phyloP scores from a whole-genome alignment of 2,113 vertebrate species.

The Antechinus stuartii region DNA sequence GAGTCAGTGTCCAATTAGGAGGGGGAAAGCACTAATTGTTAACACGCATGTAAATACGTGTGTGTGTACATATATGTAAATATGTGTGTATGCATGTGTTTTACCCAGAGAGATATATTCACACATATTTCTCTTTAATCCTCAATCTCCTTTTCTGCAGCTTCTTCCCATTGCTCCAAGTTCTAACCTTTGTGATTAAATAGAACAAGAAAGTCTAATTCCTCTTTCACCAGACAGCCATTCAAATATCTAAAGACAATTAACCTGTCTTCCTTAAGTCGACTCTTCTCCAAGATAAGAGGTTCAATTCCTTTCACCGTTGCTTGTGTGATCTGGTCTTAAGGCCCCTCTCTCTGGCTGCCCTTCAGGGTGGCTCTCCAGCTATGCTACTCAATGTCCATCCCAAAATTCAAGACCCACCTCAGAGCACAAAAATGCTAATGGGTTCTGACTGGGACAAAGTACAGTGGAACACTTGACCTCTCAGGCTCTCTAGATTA shows the following conservation, averaged over 20 bases:
- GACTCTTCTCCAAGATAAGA: no score
- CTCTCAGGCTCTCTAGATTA: not conserved
- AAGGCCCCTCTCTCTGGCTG: not conserved
- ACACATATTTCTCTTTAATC: not conserved
- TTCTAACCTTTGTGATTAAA: not conserved
- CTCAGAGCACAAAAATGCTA: not conserved
- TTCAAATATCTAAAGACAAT: not conserved
- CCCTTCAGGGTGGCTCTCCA: not conserved
- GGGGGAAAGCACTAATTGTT: not conserved
- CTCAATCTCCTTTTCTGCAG: not conserved
- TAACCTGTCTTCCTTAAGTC: not conserved
- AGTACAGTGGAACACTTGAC: not conserved
- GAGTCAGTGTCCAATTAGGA: not conserved
- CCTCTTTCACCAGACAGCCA: not conserved
- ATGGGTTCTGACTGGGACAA: not conserved
- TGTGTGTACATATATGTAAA: no score
- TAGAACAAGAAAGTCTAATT: no score
- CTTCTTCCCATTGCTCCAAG: not conserved
- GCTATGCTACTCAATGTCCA: not conserved
- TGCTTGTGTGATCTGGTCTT: not conserved
- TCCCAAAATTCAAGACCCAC: not conserved
- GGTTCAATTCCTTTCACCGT: no score
- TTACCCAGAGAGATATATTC: no score
- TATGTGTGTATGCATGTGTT: no score
- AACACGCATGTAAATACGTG: no score